Conservation (phyloP, 1,140 invertebrate species). For the Caenorhabditis tropicalis region DNA sequence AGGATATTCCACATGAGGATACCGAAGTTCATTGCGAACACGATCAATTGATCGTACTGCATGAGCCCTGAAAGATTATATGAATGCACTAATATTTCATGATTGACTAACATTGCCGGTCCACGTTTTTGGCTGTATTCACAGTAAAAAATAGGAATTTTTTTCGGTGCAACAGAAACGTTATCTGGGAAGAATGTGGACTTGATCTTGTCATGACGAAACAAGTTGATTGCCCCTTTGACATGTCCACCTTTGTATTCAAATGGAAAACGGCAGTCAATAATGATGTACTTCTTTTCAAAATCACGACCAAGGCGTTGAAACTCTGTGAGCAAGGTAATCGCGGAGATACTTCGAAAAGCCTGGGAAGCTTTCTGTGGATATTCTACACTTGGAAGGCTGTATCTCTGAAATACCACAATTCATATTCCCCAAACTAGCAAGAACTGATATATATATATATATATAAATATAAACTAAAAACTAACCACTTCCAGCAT, state of each 20-base stretch:
- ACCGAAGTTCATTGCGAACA: constrained; percentile 81
- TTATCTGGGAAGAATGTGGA: constrained; percentile 72
- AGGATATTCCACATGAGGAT: constrained; percentile 87
- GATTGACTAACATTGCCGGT: constrained; percentile 80
- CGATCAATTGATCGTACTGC: constrained; percentile 86
- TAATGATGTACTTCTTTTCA: not conserved
- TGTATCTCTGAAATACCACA: constrained; percentile 6
- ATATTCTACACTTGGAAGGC: not conserved
- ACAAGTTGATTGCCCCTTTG: constrained; percentile 15
- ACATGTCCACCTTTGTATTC: constrained; percentile 26
- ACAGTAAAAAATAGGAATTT: constrained; percentile 91
- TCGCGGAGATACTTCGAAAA: not conserved
- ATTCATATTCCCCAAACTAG: too few species aligned
- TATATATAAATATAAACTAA: too few species aligned
- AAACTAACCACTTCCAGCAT: not conserved
- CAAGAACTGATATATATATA: too few species aligned
- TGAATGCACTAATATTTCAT: not conserved
- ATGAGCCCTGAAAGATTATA: constrained; percentile 77
- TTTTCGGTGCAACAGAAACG: constrained; percentile 73
- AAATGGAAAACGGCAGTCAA: constrained; percentile 22
- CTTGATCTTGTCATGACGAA: constrained; percentile 25
- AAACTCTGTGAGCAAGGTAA: not conserved
- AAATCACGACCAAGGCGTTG: not conserved
- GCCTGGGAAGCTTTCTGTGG: constrained; percentile 5
- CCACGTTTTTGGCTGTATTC: constrained; percentile 94